Evolutionary conservation across 1,140 invertebrate genomes (phyloP).

Genomic region (Drosophila tsacasi): DNA sequence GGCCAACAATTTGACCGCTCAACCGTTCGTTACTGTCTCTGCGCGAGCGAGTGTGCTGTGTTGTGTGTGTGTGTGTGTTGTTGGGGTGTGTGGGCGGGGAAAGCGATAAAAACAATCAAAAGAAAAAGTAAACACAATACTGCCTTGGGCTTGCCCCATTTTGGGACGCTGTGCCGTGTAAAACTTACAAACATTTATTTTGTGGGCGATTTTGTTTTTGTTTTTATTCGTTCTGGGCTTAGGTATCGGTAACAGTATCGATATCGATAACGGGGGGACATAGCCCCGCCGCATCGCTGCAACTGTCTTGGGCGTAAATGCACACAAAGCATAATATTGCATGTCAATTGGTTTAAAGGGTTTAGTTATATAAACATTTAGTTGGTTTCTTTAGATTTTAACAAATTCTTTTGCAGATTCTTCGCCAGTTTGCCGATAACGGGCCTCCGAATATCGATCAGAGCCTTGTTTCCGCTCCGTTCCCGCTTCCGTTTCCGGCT

Average conservation of each 20-base stretch:
- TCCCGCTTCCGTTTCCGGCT: constrained; percentile 13
- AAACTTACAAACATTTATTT: constrained; percentile 76
- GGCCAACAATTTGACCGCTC: constrained; percentile 41
- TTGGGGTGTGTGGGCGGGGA: constrained; percentile 33
- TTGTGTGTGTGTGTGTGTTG: constrained; percentile 24
- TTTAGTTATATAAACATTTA: constrained; percentile 78
- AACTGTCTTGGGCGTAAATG: constrained; percentile 59
- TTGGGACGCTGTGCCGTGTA: constrained; percentile 71
- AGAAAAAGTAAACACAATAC: constrained; percentile 70
- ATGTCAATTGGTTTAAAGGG: constrained; percentile 65
- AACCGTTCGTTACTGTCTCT: constrained; percentile 30
- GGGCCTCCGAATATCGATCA: constrained; percentile 19
- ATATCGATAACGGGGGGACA: constrained; percentile 44
- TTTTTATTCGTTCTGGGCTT: constrained; percentile 37
- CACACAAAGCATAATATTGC: constrained; percentile 80
- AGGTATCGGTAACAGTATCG: constrained; percentile 43
- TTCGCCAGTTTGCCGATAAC: constrained; percentile 14
- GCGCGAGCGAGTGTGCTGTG: constrained; percentile 27
- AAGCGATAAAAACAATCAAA: constrained; percentile 69
- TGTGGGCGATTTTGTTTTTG: constrained; percentile 55
- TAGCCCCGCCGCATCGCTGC: constrained; percentile 45
- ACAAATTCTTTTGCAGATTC: constrained; percentile 58
- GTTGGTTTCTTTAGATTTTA: constrained; percentile 63
- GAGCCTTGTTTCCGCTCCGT: constrained; percentile 1
- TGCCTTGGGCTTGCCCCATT: constrained; percentile 73